Percentiles rank a stretch among this genome's conserved stretches.
These are phyloP conservation scores for Chrysodeixis includens DNA, from an alignment of 2,888 invertebrate species.

Conservation along the genomic window DNA sequence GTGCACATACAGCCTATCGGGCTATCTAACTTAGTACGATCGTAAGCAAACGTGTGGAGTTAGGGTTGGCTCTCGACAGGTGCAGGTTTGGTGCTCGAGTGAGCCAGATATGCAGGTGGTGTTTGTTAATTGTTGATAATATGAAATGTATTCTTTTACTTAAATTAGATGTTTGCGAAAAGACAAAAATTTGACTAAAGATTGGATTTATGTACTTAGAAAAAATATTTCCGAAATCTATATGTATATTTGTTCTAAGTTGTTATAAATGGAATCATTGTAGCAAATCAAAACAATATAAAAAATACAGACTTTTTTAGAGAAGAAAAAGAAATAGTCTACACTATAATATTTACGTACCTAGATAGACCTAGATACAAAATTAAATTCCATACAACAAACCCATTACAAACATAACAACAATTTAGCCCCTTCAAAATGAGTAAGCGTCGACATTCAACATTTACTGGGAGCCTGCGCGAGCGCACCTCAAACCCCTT, in stretches of 20 bases:
- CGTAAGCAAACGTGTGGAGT: no score
- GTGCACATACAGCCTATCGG: slow-evolving; percentile 34
- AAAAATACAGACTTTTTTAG: no score
- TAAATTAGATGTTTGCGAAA: not conserved
- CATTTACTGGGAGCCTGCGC: slow-evolving; percentile 57
- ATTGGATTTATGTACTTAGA: no score
- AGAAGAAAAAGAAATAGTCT: no score
- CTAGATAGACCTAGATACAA: slow-evolving; percentile 8
- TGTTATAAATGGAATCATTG: no score
- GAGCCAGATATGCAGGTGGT: slow-evolving; percentile 2
- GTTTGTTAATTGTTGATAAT: not conserved
- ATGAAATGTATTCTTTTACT: not conserved
- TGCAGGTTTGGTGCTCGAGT: not conserved
- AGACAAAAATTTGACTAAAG: no score
- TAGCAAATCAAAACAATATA: no score
- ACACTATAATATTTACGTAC: no score
- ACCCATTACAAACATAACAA: slow-evolving; percentile 43
- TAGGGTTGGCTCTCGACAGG: slow-evolving; percentile 19
- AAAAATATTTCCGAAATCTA: no score
- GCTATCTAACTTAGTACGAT: slow-evolving; percentile 49
- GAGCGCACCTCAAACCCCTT: slow-evolving; percentile 24
- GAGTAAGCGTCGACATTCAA: slow-evolving; percentile 51
- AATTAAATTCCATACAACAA: slow-evolving; percentile 13
- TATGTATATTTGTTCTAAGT: no score
- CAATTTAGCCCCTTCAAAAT: slow-evolving; percentile 53